Conservation (phyloP, 2,888 invertebrate genomes). For the Cephus runcator region DNA sequence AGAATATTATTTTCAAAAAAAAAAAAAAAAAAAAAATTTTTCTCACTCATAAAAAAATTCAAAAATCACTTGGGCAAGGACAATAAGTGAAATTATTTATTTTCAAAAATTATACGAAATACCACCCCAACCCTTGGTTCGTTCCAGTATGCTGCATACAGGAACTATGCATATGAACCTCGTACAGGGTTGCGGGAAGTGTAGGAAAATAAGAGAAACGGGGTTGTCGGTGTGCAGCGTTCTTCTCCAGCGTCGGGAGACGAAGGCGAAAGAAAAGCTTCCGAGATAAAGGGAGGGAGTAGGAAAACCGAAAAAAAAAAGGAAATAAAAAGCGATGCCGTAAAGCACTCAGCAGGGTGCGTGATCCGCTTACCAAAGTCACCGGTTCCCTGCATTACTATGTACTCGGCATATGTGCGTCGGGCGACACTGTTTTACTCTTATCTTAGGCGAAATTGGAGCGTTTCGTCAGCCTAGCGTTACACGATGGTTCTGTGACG, state of each 20-base stretch:
- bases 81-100: no score
- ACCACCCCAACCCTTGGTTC: background rate
- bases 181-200: background rate
- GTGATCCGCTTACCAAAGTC: slow-evolving; percentile 63
- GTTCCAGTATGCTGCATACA: background rate
- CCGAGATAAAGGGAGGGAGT: slow-evolving; percentile 18
- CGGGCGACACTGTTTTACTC: slow-evolving; percentile 2
- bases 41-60: no score
- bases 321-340: slow-evolving; percentile 54
- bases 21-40: no score
- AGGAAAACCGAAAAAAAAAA: slow-evolving; percentile 26
- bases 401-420: background rate
- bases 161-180: background rate
- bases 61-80: no score
- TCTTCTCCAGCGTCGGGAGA: slow-evolving; percentile 1
- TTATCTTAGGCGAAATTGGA: slow-evolving; percentile 10
- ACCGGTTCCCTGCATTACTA: slow-evolving; percentile 20
- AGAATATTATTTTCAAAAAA: no score
- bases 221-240: background rate
- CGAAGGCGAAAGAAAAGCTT: slow-evolving; percentile 10
- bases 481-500: no score
- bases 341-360: slow-evolving; percentile 63
- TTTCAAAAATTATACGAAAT: no score
- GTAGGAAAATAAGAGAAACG: background rate
- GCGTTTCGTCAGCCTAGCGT: slow-evolving; percentile 8